phyloP scores from a whole-genome alignment of 2,888 invertebrate genomes.

The Ophraella communa region DNA sequence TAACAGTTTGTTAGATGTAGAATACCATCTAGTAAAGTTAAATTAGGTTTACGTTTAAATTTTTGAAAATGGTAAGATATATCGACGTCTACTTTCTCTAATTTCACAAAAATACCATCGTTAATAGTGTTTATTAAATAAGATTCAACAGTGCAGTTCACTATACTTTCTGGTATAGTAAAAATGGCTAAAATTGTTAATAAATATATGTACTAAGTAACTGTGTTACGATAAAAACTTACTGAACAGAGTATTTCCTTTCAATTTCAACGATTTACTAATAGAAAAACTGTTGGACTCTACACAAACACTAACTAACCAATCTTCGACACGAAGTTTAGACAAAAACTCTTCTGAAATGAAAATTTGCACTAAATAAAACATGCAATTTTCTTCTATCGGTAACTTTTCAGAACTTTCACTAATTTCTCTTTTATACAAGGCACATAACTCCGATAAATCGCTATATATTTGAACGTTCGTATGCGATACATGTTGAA shows the following conservation, averaged over 20 bases:
- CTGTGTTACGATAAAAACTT: neutral
- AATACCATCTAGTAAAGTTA: constrained; percentile 24
- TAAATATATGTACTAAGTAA: neutral
- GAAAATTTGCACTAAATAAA: constrained; percentile 52
- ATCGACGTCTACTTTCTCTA: constrained; percentile 46
- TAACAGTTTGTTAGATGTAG: constrained; percentile 40
- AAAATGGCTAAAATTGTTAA: constrained; percentile 44
- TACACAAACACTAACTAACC: constrained; percentile 46
- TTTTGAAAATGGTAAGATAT: constrained; percentile 53
- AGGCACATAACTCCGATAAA: constrained; percentile 44
- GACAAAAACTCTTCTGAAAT: constrained; percentile 47
- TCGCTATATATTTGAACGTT: constrained; percentile 51
- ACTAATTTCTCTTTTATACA: constrained; percentile 46
- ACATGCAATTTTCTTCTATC: constrained; percentile 42
- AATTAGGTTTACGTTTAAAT: constrained; percentile 31
- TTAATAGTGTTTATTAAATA: constrained; percentile 41
- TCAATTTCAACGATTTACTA: constrained; percentile 32
- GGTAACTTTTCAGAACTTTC: constrained; percentile 32
- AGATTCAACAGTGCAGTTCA: constrained; percentile 43
- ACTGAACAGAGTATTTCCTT: constrained; percentile 15
- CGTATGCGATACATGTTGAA: constrained; percentile 46
- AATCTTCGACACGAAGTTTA: constrained; percentile 45
- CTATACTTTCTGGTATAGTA: constrained; percentile 44
- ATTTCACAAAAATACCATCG: constrained; percentile 42
- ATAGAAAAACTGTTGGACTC: constrained; percentile 24